Conservation (phyloP, 2,113 vertebrate species). For the Salminus brasiliensis region DNA sequence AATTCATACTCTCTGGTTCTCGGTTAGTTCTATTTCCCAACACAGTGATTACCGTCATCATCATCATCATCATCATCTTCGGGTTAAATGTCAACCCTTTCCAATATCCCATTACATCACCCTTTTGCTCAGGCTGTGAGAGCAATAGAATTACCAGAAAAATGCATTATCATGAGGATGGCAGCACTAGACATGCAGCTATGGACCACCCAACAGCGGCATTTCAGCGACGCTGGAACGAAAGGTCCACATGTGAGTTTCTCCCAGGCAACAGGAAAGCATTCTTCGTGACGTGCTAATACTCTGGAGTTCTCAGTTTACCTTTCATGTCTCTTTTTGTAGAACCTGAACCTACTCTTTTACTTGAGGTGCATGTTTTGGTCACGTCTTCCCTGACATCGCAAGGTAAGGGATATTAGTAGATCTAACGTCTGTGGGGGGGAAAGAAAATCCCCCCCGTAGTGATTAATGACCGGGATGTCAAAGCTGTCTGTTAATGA, state of each 20-base stretch:
- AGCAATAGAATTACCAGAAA: background rate
- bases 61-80: no score
- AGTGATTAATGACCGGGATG: conserved; percentile 69
- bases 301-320: conserved; percentile 61
- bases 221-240: background rate
- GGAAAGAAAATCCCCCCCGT: conserved; percentile 55
- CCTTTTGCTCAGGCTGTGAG: no score
- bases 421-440: conserved; percentile 63
- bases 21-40: no score
- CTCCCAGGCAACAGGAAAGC: conserved; percentile 50
- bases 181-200: conserved; percentile 3
- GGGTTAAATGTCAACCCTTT: no score
- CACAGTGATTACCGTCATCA: no score
- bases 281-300: conserved; percentile 52
- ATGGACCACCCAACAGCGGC: background rate
- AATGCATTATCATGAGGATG: background rate
- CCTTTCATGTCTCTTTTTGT: conserved; percentile 65
- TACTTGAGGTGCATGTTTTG: conserved; percentile 69
- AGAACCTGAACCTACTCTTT: conserved; percentile 61
- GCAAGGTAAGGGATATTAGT: conserved; percentile 64
- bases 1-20: no score
- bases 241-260: conserved; percentile 54
- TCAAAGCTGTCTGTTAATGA: conserved; percentile 71
- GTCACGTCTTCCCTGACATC: conserved; percentile 60
- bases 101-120: no score